Base-by-base conservation (phyloP, 2,888 invertebrate genomes). In the Quadriops clusia region DNA sequence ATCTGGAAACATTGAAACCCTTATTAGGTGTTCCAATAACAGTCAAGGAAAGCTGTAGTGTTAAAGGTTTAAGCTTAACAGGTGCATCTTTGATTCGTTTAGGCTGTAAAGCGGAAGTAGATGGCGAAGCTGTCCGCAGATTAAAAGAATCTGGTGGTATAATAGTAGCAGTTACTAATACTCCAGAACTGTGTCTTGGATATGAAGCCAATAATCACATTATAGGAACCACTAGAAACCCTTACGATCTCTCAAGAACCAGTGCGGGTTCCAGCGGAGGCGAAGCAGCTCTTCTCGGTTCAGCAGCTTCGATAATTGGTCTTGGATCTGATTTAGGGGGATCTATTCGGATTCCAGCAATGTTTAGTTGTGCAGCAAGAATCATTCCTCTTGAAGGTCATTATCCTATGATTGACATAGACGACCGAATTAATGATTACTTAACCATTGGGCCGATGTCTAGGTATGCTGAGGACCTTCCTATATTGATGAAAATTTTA, bases 301-400 rank as follows among this genome's bases (percentile, higher is more conserved):
- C 79, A 28, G 87, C 77, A n/a, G 86, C 82, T n/a, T 76, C 82
- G 1, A 58, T 81, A 0, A 67, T 86, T 44, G 83, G 87, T 35
- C 62, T 90, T 40, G 80, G 84, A 4, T 86, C 87, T 0, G 91
- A 93, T 59, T 74, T 90, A 44, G 86, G 79, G 5, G 91, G 91
- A 28, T 87, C 87, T 29, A 84, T 90, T 44, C 70, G 91, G 15
- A 63, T 91, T 51, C 91, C 91, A 1, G 71, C 80, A 7, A 71
- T 80, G 43, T 86, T 80, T 58, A 84, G 79, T 60, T 90, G 91
- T 1, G 64, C 83, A 20, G 68, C 77, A 2, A 72, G 83, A 30
- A 49, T 68, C 23, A 59, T 70, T 23, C 53, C 77, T 0, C 64
- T 66, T 11, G 58, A 58, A 1, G 76, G 76, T 0, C 78, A 80